A percentile compares a stretch with the other conserved stretches of the same genome.
phyloP scores from a whole-genome alignment of 2,113 vertebrate genomes.

The Blennius ocellaris region DNA sequence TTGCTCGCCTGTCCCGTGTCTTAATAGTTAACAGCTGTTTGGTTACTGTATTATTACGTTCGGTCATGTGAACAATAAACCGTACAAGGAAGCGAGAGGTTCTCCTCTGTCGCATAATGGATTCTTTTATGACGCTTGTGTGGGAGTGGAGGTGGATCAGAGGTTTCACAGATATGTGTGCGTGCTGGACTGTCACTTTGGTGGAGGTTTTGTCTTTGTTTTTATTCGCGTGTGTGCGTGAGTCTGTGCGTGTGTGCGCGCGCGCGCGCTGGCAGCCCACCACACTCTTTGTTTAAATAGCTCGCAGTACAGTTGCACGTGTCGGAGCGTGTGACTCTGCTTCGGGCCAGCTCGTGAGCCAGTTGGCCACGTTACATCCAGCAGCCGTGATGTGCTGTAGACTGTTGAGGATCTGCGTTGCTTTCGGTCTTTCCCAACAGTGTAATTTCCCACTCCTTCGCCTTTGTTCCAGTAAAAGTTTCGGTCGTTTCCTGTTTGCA shows the following conservation, averaged over 20 bases:
- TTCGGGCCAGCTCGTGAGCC: constrained; percentile 32
- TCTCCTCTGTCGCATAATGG: neutral
- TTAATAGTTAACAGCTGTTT: constrained; percentile 36
- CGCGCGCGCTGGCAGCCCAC: constrained; percentile 46
- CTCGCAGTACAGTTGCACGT: constrained; percentile 81
- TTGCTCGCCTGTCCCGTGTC: neutral
- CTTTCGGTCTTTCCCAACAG: neutral
- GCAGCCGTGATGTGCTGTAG: neutral
- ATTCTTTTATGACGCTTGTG: neutral
- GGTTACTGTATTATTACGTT: constrained; percentile 37
- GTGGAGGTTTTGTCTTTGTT: constrained; percentile 33
- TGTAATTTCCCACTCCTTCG: constrained; percentile 13
- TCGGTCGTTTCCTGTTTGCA: constrained; percentile 32
- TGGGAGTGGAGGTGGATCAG: neutral
- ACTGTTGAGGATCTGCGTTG: neutral
- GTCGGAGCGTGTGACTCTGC: constrained; percentile 80
- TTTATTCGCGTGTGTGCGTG: constrained; percentile 19
- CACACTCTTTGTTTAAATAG: constrained; percentile 81
- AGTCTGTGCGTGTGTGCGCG: constrained; percentile 19
- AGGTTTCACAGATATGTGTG: neutral
- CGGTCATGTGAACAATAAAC: constrained; percentile 32
- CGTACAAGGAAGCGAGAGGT: constrained; percentile 14
- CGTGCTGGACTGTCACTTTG: no score
- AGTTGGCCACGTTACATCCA: constrained; percentile 26
- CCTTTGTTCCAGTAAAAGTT: constrained; percentile 43